Evolutionary conservation across 2,113 vertebrate species (phyloP).

Genomic region (Eudorcas thomsonii): DNA sequence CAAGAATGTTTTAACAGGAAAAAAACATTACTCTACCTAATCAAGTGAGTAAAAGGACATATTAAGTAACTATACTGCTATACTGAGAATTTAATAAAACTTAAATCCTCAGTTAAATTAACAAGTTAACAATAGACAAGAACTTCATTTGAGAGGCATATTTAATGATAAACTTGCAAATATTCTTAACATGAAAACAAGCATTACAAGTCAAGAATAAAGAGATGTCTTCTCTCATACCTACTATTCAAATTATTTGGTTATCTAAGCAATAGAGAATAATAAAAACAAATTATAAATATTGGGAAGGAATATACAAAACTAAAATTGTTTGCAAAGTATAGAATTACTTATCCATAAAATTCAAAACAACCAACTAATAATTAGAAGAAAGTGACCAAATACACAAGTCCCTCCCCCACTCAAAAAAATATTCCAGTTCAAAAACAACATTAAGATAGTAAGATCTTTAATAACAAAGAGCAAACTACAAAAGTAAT

Average conservation of each 20-base stretch:
- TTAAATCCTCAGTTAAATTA: background rate
- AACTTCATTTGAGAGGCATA: background rate
- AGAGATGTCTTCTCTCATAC: background rate
- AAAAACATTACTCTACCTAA: background rate
- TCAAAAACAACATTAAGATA: background rate
- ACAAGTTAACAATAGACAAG: background rate
- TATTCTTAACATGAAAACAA: background rate
- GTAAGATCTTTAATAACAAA: background rate
- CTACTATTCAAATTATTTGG: background rate
- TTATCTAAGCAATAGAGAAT: background rate
- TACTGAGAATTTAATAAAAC: background rate
- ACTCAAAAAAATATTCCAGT: background rate
- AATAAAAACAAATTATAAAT: constrained; percentile 7
- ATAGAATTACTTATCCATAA: background rate
- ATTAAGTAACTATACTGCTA: background rate
- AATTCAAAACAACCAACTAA: background rate
- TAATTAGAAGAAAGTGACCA: background rate
- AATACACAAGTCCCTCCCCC: no score
- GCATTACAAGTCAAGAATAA: background rate
- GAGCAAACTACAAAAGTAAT: background rate
- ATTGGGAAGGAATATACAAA: background rate
- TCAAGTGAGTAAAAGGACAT: background rate
- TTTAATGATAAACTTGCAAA: background rate
- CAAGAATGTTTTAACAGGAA: background rate
- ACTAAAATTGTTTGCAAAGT: background rate